These are phyloP conservation scores for Coelopa pilipes DNA, from an alignment of 2,888 invertebrate genomes.

Conservation along the genomic window DNA sequence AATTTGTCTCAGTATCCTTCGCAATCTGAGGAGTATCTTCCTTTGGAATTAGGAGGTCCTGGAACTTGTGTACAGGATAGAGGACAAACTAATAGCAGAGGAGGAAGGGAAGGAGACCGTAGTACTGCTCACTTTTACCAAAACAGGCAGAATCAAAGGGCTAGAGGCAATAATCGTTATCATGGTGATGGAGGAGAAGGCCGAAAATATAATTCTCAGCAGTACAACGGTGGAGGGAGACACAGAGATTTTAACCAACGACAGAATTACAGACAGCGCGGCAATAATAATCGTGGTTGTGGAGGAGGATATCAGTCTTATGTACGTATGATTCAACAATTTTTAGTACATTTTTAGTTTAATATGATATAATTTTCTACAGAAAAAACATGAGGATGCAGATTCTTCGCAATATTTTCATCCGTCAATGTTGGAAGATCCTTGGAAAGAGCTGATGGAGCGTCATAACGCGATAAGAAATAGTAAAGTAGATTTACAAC, in stretches of 20 bases:
- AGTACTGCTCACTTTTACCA: constrained; percentile 40
- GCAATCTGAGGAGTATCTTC: constrained; percentile 57
- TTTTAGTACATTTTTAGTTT: neutral
- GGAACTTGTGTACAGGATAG: constrained; percentile 22
- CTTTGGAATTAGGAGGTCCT: constrained; percentile 54
- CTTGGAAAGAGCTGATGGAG: constrained; percentile 60
- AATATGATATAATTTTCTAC: neutral
- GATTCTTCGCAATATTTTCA: constrained; percentile 48
- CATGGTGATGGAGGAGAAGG: constrained; percentile 4
- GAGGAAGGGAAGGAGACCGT: constrained; percentile 27
- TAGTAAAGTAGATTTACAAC: constrained; percentile 44
- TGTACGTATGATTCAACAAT: neutral
- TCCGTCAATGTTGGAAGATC: constrained; percentile 63
- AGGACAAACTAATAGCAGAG: constrained; percentile 13
- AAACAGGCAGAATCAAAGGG: constrained; percentile 35
- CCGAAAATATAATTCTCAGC: too few relatives aligned
- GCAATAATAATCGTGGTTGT: neutral
- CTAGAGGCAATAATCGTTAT: constrained; percentile 24
- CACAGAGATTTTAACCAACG: too few relatives aligned
- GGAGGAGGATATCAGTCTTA: neutral
- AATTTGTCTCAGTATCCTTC: constrained; percentile 57
- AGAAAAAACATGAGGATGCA: neutral
- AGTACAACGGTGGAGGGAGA: neutral
- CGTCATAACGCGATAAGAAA: constrained; percentile 55
- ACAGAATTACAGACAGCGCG: constrained; percentile 3